Percentiles rank a stretch among this genome's conserved stretches.
Conservation (phyloP, 1,140 invertebrate species). For the Mactra quadrangularis region DNA sequence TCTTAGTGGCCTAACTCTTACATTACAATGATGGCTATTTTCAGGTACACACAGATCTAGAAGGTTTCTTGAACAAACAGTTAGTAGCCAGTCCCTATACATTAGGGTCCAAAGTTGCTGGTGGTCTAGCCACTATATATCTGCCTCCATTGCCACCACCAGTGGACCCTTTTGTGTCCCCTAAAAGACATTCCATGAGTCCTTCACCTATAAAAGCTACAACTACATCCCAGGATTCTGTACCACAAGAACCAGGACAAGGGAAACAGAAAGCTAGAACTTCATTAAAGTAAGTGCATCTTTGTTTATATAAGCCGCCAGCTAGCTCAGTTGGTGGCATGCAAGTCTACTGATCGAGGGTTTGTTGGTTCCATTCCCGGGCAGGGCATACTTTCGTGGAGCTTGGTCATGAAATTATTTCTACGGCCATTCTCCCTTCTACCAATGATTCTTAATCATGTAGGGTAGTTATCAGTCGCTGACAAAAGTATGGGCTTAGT, state of each 20-base stretch:
- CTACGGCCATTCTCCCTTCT: too few relatives aligned
- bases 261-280: slow-evolving; percentile 71
- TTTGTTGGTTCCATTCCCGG: too few relatives aligned
- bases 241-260: slow-evolving; percentile 5
- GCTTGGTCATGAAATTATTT: too few relatives aligned
- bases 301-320: too few relatives aligned
- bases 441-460: too few relatives aligned
- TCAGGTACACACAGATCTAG: slow-evolving; percentile 78
- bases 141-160: slow-evolving; percentile 80
- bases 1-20: too few relatives aligned
- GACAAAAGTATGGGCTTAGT: too few relatives aligned
- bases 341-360: too few relatives aligned
- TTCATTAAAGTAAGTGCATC: slow-evolving; percentile 78
- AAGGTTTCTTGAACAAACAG: slow-evolving; percentile 69
- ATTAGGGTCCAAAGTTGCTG: slow-evolving; percentile 76
- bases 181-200: slow-evolving; percentile 38
- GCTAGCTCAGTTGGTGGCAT: too few relatives aligned
- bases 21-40: too few relatives aligned
- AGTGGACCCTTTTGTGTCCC: slow-evolving; percentile 64
- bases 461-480: too few relatives aligned
- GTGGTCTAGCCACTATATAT: slow-evolving; percentile 75
- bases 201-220: slow-evolving; percentile 49
- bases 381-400: too few relatives aligned
- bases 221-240: slow-evolving; percentile 32
- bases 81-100: slow-evolving; percentile 55